phyloP scores from a whole-genome alignment of 2,888 invertebrate species.

The Ormyrus pomaceus region DNA sequence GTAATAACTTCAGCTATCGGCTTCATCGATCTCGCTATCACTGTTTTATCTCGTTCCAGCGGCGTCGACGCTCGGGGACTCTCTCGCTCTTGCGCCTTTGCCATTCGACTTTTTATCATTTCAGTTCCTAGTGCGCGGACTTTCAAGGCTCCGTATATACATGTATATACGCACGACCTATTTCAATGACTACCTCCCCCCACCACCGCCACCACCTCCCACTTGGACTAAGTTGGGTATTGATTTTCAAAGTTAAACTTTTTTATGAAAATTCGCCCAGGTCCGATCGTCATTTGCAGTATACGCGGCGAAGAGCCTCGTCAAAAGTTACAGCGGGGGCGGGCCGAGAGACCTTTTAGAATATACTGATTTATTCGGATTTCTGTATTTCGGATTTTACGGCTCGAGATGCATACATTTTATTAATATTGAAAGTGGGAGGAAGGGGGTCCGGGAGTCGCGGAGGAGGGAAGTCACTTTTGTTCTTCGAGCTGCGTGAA shows the following conservation, averaged over 20 bases:
- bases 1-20: slow-evolving; percentile 75
- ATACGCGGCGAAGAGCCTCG: background rate
- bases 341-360: too few relatives aligned
- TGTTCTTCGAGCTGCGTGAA: too few relatives aligned
- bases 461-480: background rate
- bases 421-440: background rate
- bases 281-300: background rate
- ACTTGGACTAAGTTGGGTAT: background rate
- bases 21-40: slow-evolving; percentile 75
- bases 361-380: too few relatives aligned
- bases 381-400: too few relatives aligned
- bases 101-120: slow-evolving; percentile 55
- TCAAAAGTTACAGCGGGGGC: too few relatives aligned
- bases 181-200: slow-evolving; percentile 36
- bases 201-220: too few relatives aligned
- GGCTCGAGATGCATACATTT: background rate
- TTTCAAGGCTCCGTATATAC: slow-evolving; percentile 25
- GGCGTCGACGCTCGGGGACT: slow-evolving; percentile 71
- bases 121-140: slow-evolving; percentile 29
- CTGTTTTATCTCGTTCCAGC: slow-evolving; percentile 74
- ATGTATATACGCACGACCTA: slow-evolving; percentile 38
- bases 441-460: background rate
- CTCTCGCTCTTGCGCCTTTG: slow-evolving; percentile 28
- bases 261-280: slow-evolving; percentile 19
- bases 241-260: slow-evolving; percentile 32